Base-by-base conservation (phyloP, 2,888 invertebrate species). In the Metalampra italica region DNA sequence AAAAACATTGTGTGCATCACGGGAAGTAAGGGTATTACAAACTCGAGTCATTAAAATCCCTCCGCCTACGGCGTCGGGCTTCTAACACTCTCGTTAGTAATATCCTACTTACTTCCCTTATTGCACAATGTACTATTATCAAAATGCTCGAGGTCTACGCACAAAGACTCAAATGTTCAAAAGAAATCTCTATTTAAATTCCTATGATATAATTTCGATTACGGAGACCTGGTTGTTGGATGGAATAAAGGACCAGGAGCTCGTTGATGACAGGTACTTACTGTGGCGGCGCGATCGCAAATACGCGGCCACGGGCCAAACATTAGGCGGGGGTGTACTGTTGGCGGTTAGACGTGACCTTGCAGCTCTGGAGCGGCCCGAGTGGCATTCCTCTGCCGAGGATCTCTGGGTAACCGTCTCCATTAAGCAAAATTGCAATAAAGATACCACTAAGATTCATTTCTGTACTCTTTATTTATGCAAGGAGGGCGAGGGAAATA, bases 201-300 rank as follows among this genome's bases (percentile, higher is more conserved):
- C 29, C 5, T 50, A 48, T 29, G 49, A 52, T n/a, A 13, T 50
- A 14, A 50, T 53, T 41, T 40, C 43, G 8, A n/a, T 50, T 9
- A 45, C 50, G 3, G 52, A 53, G 32, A 50, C 50, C 14, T 54
- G 54, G 51, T 39, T 51, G n/a, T 34, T 47, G 9, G 41, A 45
- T 37, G 38, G 47, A 29, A 13, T 54, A n/a, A 29, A 7, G 5
- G 37, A 51, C 14, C 14, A 32, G 29, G 52, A 54, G 30, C 11
- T 54, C 7, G 48, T 54, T 38, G 54, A 54, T 15, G 38, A 38
- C 12, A 30, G 52, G 5, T 54, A 52, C 9, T 0, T 52, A 3
- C 50, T 54, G 0, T 50, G 43, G 43, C 22, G 54, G 15, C 45
- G 54, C 1, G 54, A 54, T 14, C 39, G 54, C 5, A 13, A 52